Evolutionary conservation across 2,113 vertebrate genomes (phyloP), one percentile per base, ranked within the genome.

Genomic region (Dromiciops gliroides): DNA sequence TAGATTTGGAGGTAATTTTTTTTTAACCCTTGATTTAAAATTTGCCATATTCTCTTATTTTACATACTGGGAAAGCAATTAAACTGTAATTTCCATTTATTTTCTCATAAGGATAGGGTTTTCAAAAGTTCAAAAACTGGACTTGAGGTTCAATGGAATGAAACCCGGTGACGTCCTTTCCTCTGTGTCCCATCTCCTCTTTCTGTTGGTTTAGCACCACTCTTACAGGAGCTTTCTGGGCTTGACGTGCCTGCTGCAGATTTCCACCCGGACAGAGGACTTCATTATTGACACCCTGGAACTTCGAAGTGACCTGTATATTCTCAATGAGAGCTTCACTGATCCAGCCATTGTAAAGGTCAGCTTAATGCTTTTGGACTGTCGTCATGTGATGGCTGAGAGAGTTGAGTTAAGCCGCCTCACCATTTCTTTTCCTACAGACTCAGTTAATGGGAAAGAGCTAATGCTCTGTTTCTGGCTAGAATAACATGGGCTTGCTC

Each of bases 221-320:
- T 99, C 99, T 44, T 99, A 99, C 97, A 98, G 99, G 97, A 99
- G 99, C 95, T 99, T 99, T 97, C 98, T 99, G 0, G 99, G 99
- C 90, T 97, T 99, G 94, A 99, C 99, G 0, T 99, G 99, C 94
- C 98, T 99, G 96, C 99, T 99, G 99, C 99, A 99, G 97, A 99
- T 99, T 94, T 99, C 99, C 90, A 99, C 99, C 23, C 98, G 99
- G 3, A 99, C 99, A 0, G 99, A 99, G 92, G 99, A 99, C 91
- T 99, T 99, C 97, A 99, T 99, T n/a, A 97, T 99, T 0, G 99
- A 99, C 53, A 96, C 99, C 0, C 98, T 99, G 95, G 99, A 99
- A 49, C 98, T 99, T n/a, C 99, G 99, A 48, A 98, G 99, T 0
- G 99, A 99, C 97, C 97, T 99, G 99, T 98, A 99, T 97, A 98